Evolutionary conservation across 2,113 vertebrate genomes (phyloP).

Genomic region (Bagarius yarrelli): DNA sequence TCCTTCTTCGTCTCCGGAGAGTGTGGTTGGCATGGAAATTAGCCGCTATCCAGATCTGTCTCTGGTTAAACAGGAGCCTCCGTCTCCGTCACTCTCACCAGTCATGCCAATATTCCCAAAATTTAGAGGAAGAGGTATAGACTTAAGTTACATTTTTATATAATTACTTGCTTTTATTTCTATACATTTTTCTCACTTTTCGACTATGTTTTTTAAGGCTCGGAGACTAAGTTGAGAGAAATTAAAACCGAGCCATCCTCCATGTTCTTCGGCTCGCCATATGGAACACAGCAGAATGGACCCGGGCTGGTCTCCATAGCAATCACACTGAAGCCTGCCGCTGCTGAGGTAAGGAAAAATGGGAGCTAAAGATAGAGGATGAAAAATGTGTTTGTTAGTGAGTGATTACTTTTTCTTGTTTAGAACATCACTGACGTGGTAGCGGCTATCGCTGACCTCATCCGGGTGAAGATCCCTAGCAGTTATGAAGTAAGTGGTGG

Average conservation of each 20-base stretch:
- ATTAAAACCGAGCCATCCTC: conserved; percentile 82
- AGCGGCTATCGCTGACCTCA: conserved; percentile 85
- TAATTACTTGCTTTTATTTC: neutral
- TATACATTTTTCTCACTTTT: neutral
- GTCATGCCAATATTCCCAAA: conserved; percentile 87
- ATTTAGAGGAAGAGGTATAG: conserved; percentile 81
- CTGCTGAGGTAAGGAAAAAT: conserved; percentile 82
- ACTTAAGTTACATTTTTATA: neutral
- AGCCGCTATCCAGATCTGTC: conserved; percentile 91
- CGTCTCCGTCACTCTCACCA: conserved; percentile 86
- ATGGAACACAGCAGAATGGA: conserved; percentile 77
- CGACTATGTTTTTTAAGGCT: conserved; percentile 65
- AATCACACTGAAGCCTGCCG: conserved; percentile 89
- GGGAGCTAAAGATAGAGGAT: neutral
- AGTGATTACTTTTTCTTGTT: conserved; percentile 9
- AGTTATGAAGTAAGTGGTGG: conserved; percentile 89
- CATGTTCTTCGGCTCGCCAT: conserved; percentile 76
- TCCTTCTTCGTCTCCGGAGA: conserved; percentile 94
- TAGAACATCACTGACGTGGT: conserved; percentile 88
- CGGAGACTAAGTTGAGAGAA: conserved; percentile 80
- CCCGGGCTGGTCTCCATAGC: conserved; percentile 92
- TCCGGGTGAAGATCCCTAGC: conserved; percentile 81
- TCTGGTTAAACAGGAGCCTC: conserved; percentile 85
- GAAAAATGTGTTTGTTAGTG: no score
- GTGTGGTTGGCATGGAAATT: conserved; percentile 84